Base-by-base conservation (phyloP, 2,113 vertebrate genomes). In the Mugil cephalus region DNA sequence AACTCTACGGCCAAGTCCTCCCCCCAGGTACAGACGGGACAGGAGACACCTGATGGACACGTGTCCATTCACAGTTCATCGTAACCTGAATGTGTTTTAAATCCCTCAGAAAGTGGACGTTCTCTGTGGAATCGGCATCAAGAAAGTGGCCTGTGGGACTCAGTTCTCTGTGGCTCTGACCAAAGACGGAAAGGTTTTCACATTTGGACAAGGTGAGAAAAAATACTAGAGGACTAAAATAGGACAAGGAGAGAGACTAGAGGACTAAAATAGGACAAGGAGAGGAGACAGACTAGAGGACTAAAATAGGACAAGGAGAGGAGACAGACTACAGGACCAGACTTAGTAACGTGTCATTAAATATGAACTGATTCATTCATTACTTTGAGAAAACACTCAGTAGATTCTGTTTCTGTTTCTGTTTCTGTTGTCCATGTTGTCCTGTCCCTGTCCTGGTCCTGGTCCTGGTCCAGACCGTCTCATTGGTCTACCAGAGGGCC, bases 1-100 rank as follows among this genome's bases (percentile, higher is more conserved):
- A 92, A 93, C 12, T 95, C 94, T 53, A 95, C 94, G 1, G 93
- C 94, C 63, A 95, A 95, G 74, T 95, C 93, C 35, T 94, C 93
- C 1, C 94, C 94, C 77, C 94, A 95, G 94, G 94, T 95, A 76
- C 21, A 48, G 0, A 30, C n/a, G n/a, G 4, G 9, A n/a, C n/a
- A n/a, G n/a, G n/a, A n/a, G n/a, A n/a, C n/a, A n/a, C n/a, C n/a
- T n/a, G n/a, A n/a, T n/a, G n/a, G n/a, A n/a, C n/a, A n/a, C n/a
- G n/a, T n/a, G n/a, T n/a, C n/a, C n/a, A n/a, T n/a, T n/a, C n/a
- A n/a, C n/a, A n/a, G n/a, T n/a, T n/a, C n/a, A n/a, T n/a, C n/a
- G n/a, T n/a, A 55, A 15, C 14, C 9, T 21, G n/a, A 60, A 1
- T 53, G 30, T 54, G 2, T 46, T 54, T 54, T n/a, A 1, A 7